Evolutionary conservation across 64 coral and sea anemone genomes (phyloP), one percentile per base, ranked within the genome.

Genomic region (Pocillopora verrucosa): DNA sequence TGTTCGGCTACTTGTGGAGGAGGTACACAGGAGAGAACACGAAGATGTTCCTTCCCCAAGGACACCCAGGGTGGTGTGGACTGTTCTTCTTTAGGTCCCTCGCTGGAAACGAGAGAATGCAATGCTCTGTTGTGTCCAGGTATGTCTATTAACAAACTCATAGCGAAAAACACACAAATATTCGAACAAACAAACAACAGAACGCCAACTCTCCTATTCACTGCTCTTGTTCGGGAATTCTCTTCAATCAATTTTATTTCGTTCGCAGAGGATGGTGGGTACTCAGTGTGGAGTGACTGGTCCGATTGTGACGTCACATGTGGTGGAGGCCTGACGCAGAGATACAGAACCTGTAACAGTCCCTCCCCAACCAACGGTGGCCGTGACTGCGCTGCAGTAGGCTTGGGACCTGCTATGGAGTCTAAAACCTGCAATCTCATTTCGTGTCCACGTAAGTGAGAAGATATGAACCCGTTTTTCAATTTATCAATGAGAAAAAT

Each of bases 1-100:
- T 96, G 95, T 60, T 83, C 91, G 11, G 88, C 95, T 4, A 82
- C 76, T 67, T 96, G 95, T 82, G 95, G 95, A 75, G 95, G 95
- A 36, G 95, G 95, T 0, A 96, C 95, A 16, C 95, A 96, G 64
- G 95, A 96, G 19, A 90, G 95, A 60, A 90, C 60, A 19, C 80
- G 95, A 67, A 87, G 64, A 34, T 96, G 95, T 15, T 85, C 76
- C 56, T 93, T 91, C 59, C 86, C 95, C 11, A 89, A 92, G 13
- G 36, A 91, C 13, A 81, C 92, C 45, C 61, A 84, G 77, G 92
- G 83, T 20, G 92, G 91, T 30, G 76, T 91, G 58, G 92, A 90
- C 30, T 96, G 95, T 70, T 72, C 75, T 22, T 81, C 91, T 14
- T 84, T 96, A 24, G 95, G 95, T 9, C 95, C 95, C 80, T 92